A percentile compares a stretch with the other conserved stretches of the same genome.
Evolutionary conservation across 2,113 vertebrate species (phyloP).

Genomic region (Ophthalmolycus amberensis): DNA sequence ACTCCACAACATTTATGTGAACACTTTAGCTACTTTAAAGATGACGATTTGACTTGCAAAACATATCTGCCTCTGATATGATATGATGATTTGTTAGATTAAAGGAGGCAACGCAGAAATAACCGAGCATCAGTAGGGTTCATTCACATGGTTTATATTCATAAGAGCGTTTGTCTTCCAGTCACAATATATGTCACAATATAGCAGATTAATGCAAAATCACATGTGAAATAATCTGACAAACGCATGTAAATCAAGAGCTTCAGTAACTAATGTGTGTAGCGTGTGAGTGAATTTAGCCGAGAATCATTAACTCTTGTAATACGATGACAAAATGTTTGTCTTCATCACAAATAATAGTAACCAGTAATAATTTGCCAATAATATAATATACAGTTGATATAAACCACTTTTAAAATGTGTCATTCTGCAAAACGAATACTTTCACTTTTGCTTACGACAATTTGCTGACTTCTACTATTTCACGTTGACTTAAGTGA

Average conservation of each 20-base stretch:
- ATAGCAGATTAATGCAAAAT: neutral
- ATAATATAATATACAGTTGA: neutral
- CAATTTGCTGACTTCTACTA: neutral
- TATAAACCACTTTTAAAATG: neutral
- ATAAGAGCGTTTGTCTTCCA: neutral
- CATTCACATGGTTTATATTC: neutral
- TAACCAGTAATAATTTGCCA: neutral
- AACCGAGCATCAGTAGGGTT: neutral
- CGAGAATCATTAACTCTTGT: neutral
- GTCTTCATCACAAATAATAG: neutral
- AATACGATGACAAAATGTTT: neutral
- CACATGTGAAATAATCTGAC: neutral
- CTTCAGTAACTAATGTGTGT: neutral
- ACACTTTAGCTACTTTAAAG: neutral
- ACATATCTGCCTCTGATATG: neutral
- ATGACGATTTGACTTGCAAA: neutral
- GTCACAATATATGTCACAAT: neutral
- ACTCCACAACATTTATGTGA: neutral
- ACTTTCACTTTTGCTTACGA: neutral
- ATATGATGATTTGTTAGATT: neutral
- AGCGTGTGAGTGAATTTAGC: neutral
- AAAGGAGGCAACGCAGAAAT: neutral
- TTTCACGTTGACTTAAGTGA: neutral
- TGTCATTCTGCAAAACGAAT: neutral
- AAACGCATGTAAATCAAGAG: neutral